phyloP scores from a whole-genome alignment of 2,113 vertebrate species.

The Malurus cyaneus region DNA sequence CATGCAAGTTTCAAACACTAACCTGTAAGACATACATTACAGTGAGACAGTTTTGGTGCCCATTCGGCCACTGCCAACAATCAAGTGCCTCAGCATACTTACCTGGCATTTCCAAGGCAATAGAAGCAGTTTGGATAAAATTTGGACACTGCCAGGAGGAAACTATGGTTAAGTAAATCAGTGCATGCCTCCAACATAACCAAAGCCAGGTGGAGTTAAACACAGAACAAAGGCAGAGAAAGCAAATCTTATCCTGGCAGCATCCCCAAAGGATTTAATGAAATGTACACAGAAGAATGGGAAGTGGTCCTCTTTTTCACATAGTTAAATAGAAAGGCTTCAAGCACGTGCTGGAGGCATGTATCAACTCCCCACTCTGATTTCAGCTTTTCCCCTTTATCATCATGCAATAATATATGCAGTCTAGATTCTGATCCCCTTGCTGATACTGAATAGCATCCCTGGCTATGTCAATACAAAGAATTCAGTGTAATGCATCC shows the following conservation, averaged over 20 bases:
- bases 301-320: not conserved
- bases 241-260: not conserved
- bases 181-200: not conserved
- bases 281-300: not conserved
- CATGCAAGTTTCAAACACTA: not conserved
- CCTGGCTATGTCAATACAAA: not conserved
- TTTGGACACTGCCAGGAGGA: not conserved
- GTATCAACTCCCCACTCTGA: not conserved
- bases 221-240: not conserved
- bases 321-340: not conserved
- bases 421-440: not conserved
- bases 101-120: not conserved
- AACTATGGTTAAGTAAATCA: not conserved
- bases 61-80: not conserved
- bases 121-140: not conserved
- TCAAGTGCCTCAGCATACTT: not conserved
- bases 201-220: not conserved
- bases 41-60: not conserved
- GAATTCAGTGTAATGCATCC: not conserved
- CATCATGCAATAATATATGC: not conserved
- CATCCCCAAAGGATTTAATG: not conserved
- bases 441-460: not conserved
- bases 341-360: not conserved
- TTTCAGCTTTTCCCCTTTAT: not conserved
- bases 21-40: fast-evolving